Conservation (phyloP, 2,113 vertebrate genomes). For the Rhadina sibilatrix region DNA sequence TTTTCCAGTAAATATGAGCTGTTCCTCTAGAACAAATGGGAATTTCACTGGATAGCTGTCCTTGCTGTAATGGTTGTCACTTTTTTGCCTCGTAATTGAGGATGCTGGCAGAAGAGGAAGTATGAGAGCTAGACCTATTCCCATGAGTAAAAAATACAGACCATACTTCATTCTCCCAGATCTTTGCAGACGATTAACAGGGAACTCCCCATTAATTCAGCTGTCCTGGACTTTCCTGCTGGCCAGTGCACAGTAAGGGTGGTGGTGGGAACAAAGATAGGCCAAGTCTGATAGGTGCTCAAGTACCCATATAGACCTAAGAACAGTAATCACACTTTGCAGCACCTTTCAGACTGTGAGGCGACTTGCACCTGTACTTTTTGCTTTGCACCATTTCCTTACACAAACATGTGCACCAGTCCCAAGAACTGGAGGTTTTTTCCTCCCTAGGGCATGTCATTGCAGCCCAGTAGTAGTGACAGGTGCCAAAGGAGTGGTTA, state of each 20-base stretch:
- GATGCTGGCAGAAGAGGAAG: neutral
- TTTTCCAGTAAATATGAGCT: neutral
- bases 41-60: neutral
- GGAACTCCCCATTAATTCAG: neutral
- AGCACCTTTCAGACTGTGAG: neutral
- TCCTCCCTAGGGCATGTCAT: neutral
- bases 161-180: neutral
- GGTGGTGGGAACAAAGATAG: neutral
- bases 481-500: neutral
- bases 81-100: neutral
- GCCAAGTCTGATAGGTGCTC: neutral
- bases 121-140: neutral
- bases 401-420: neutral
- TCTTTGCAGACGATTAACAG: neutral
- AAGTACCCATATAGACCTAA: rapidly evolving
- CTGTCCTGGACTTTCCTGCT: neutral
- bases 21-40: neutral
- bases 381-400: neutral
- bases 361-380: neutral
- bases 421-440: neutral
- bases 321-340: neutral
- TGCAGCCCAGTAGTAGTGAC: neutral
- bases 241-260: neutral
- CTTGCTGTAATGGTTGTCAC: neutral
- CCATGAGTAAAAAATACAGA: neutral